A percentile compares a stretch with the other conserved stretches of the same genome.
phyloP scores from a whole-genome alignment of 2,113 vertebrate genomes.

The zebrafish (Danio rerio) region DNA sequence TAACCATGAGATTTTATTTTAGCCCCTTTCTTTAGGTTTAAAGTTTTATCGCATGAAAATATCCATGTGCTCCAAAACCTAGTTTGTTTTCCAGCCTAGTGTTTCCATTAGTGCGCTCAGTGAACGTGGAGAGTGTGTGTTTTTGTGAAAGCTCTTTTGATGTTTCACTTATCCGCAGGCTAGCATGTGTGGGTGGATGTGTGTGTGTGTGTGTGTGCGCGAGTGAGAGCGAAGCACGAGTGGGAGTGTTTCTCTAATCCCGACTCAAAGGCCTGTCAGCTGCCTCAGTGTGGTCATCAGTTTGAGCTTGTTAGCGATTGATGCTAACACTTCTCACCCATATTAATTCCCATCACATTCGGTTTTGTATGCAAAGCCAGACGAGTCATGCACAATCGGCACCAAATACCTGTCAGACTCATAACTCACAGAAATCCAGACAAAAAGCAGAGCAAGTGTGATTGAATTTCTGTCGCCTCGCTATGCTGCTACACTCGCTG shows the following conservation, averaged over 20 bases:
- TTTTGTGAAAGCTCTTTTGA: conserved; percentile 28
- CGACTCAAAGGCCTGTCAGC: conserved; percentile 37
- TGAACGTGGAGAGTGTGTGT: conserved; percentile 9
- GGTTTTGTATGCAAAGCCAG: conserved; percentile 37
- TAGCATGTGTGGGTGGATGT: not conserved
- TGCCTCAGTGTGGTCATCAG: conserved; percentile 17
- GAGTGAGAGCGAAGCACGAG: not conserved
- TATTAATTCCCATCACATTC: conserved; percentile 47
- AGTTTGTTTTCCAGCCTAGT: not conserved
- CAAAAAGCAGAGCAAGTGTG: conserved; percentile 30
- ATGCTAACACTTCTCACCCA: conserved; percentile 42
- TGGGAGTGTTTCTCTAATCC: conserved; percentile 39
- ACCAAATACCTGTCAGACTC: conserved; percentile 38
- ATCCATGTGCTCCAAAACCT: not conserved
- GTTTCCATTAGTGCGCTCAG: conserved; percentile 6
- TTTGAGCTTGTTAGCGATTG: conserved; percentile 46
- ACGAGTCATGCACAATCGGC: conserved; percentile 39
- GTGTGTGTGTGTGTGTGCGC: conserved; percentile 2
- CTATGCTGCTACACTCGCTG: not conserved
- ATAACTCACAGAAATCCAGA: conserved; percentile 7
- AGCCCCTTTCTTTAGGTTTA: not conserved
- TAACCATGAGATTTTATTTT: no score
- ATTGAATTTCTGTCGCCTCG: conserved; percentile 36
- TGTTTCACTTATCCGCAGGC: conserved; percentile 6
- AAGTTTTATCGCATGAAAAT: not conserved